These are phyloP conservation scores for Julus scandinavius DNA, from an alignment of 2,888 invertebrate species.

Conservation along the genomic window DNA sequence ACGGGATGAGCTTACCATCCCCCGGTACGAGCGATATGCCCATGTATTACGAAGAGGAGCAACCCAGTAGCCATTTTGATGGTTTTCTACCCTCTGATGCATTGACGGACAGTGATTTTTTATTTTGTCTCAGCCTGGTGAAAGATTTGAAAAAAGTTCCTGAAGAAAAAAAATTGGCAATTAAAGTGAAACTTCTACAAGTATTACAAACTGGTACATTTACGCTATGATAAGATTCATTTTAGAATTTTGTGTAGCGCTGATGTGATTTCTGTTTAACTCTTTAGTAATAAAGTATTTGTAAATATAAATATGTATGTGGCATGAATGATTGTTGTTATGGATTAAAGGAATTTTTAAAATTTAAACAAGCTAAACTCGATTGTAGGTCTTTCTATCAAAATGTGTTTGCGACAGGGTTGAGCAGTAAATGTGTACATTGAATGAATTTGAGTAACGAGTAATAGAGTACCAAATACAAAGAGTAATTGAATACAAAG, in stretches of 20 bases:
- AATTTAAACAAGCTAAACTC: too few relatives aligned
- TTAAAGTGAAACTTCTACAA: neutral
- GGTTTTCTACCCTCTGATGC: neutral
- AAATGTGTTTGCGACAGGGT: too few relatives aligned
- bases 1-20: neutral
- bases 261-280: neutral
- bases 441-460: too few relatives aligned
- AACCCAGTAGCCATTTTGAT: neutral
- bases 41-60: neutral
- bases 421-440: too few relatives aligned
- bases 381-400: too few relatives aligned
- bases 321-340: neutral
- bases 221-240: neutral
- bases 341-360: too few relatives aligned
- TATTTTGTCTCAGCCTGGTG: neutral
- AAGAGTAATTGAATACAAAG: too few relatives aligned
- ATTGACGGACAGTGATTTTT: neutral
- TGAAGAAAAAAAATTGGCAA: neutral
- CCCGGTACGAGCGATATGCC: neutral
- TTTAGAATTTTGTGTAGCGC: neutral
- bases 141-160: conserved; percentile 19
- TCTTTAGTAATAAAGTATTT: neutral
- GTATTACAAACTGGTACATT: neutral
- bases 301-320: neutral
- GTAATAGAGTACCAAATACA: too few relatives aligned